Conservation (phyloP, 2,797 vertebrate species). For the Hoplostethus atlanticus region DNA sequence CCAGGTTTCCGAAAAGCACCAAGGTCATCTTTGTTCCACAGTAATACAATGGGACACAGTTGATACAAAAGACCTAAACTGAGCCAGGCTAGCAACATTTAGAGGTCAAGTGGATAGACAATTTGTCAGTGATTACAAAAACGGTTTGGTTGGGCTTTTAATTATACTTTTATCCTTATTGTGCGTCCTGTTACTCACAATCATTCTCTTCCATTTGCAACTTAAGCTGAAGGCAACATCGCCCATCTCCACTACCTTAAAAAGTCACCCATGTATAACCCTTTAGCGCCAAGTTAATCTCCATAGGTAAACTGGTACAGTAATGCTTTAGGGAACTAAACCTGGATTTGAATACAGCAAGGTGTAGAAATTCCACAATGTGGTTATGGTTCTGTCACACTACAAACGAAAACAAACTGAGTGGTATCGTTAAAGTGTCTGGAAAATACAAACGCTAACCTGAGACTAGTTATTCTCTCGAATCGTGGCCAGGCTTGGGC, state of each 20-base stretch:
- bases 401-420: background rate
- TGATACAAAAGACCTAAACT: conserved; percentile 1
- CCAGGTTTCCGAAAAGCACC: conserved; percentile 58
- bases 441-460: background rate
- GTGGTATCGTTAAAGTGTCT: background rate
- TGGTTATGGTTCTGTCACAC: background rate
- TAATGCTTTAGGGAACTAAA: background rate
- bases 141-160: background rate
- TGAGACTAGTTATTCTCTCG: conserved; percentile 3
- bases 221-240: conserved; percentile 10
- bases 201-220: conserved; percentile 3
- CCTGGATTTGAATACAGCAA: background rate
- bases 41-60: conserved; percentile 7
- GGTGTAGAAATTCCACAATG: conserved; percentile 1
- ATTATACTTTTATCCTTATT: conserved; percentile 3
- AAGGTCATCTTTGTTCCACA: conserved; percentile 37
- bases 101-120: conserved; percentile 21
- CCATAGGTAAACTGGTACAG: background rate
- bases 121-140: conserved; percentile 1
- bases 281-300: background rate
- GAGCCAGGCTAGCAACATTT: conserved; percentile 10
- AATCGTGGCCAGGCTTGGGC: background rate
- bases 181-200: background rate
- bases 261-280: background rate
- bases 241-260: background rate